Base-by-base conservation (phyloP, 2,888 invertebrate genomes). In the Proisotoma minuta region DNA sequence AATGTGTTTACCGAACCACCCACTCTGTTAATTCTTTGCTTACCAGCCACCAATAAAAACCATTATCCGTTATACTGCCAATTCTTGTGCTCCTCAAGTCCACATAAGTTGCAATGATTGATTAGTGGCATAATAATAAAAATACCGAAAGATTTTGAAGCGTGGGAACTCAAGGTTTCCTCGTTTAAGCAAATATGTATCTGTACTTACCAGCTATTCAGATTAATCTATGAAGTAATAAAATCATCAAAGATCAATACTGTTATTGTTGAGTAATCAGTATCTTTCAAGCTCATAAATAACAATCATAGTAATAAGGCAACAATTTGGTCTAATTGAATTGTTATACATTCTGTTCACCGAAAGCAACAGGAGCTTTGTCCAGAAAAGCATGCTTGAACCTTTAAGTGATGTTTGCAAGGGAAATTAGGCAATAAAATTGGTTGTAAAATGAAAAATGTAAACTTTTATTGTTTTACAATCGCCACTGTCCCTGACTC, bases 381-480 rank as follows among this genome's bases (percentile, higher is more conserved):
- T n/a, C n/a, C n/a, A n/a, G n/a, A n/a, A n/a, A n/a, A n/a, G n/a
- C n/a, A n/a, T n/a, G n/a, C n/a, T n/a, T n/a, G n/a, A n/a, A n/a
- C n/a, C n/a, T n/a, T n/a, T 47, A 47, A 47, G n/a, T 47, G 47
- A 47, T 22, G 23, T 22, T 49, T 22, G 23, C 49, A 24, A 49
- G 23, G 49, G 49, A 24, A 49, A 49, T 49, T 49, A 49, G 24
- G 49, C 49, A 49, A 49, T 49, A 49, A 49, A 49, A 15, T 15
- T 15, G 8, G 15, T 15, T 34, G 34, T 34, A 34, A 34, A 34
- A 34, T 15, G 8, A 34, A 34, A 15, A 34, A 34, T 34, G 34
- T 34, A 15, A 34, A 15, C 8, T 34, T 34, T 34, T 34, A 34
- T 34, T 34, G 34, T 34, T 34, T 34, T 34, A 34, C 34, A 34